phyloP scores from a whole-genome alignment of 2,797 vertebrate species.

The Arctocebus calabarensis region DNA sequence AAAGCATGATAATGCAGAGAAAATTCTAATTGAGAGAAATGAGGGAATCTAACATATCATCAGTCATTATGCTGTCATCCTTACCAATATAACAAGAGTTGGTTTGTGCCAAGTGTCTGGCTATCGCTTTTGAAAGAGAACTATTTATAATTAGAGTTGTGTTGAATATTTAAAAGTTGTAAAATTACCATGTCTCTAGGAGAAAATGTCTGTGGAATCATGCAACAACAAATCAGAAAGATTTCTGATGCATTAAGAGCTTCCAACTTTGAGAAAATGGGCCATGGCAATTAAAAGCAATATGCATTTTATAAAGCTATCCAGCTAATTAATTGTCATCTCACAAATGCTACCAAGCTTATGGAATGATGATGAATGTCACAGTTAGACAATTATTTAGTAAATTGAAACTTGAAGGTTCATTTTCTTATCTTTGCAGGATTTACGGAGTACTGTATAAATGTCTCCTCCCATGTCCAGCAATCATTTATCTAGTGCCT shows the following conservation, averaged over 20 bases:
- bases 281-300: constrained; percentile 45
- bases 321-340: constrained; percentile 51
- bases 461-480: not conserved
- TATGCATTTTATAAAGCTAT: not conserved
- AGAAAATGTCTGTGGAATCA: constrained; percentile 35
- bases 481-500: not conserved
- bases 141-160: constrained; percentile 71
- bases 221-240: constrained; percentile 51
- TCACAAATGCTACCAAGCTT: not conserved
- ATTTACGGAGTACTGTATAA: not conserved
- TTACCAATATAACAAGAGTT: constrained; percentile 33
- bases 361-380: not conserved
- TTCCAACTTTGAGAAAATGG: constrained; percentile 50
- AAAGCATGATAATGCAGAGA: constrained; percentile 48
- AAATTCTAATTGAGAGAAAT: constrained; percentile 72
- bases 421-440: not conserved
- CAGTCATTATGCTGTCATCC: constrained; percentile 68
- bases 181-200: constrained; percentile 64
- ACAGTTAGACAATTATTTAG: not conserved
- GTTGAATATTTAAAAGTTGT: constrained; percentile 76
- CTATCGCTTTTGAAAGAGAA: constrained; percentile 57
- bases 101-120: constrained; percentile 55
- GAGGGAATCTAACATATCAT: constrained; percentile 60
- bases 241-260: constrained; percentile 47
- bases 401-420: not conserved